These are phyloP conservation scores for Artemisiospiza belli DNA, from an alignment of 2,113 vertebrate genomes.

Conservation along the genomic window DNA sequence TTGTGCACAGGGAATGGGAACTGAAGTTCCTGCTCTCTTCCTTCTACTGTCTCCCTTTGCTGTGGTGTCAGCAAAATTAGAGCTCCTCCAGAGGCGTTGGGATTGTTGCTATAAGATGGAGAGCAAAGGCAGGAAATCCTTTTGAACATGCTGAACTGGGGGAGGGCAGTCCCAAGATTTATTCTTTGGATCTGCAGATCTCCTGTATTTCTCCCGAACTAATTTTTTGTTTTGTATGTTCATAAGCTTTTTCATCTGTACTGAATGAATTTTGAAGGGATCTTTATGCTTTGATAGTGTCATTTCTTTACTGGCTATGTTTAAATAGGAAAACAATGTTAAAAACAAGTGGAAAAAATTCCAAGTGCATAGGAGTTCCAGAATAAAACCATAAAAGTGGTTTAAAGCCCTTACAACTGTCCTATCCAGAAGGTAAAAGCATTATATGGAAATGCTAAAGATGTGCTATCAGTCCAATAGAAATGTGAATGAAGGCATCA, in stretches of 20 bases:
- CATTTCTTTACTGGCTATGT: not conserved
- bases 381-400: not conserved
- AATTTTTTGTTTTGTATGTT: not conserved
- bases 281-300: not conserved
- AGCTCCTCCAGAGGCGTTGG: not conserved
- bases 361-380: not conserved
- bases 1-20: not conserved
- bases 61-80: not conserved
- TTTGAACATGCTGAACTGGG: not conserved
- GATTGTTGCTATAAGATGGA: not conserved
- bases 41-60: not conserved
- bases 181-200: not conserved
- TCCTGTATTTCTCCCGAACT: not conserved
- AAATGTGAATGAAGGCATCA: not conserved
- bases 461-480: not conserved
- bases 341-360: not conserved
- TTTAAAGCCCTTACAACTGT: not conserved
- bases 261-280: not conserved
- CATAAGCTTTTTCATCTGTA: not conserved
- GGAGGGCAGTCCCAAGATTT: rapidly evolving
- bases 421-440: not conserved
- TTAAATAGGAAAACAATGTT: not conserved
- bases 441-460: not conserved
- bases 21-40: not conserved
- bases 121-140: not conserved